Evolutionary conservation across 1,140 invertebrate genomes (phyloP).

Genomic region (Bathynomus jamesi): DNA sequence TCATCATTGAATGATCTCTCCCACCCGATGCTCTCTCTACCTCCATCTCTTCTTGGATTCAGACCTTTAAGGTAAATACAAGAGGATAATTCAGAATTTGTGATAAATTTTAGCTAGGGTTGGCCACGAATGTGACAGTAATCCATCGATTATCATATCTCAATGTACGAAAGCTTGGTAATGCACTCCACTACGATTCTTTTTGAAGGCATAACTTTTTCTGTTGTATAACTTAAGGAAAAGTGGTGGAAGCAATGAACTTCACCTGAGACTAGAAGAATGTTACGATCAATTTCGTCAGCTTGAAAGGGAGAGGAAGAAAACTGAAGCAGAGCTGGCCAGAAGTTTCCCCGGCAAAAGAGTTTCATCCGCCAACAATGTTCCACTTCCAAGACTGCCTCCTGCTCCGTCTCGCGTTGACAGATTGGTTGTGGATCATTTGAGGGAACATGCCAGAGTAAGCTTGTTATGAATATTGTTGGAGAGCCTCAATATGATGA

Average conservation of each 20-base stretch:
- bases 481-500: no score
- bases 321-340: constrained; percentile 73
- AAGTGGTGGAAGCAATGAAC: neutral
- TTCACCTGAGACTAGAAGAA: constrained; percentile 56
- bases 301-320: constrained; percentile 73
- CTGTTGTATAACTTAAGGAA: no score
- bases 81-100: no score
- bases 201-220: no score
- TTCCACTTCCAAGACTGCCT: constrained; percentile 67
- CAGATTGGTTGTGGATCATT: constrained; percentile 71
- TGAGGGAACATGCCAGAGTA: constrained; percentile 65
- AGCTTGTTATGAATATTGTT: no score
- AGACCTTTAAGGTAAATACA: constrained; percentile 25
- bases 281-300: constrained; percentile 75
- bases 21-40: constrained; percentile 25
- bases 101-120: no score
- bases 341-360: constrained; percentile 70
- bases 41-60: constrained; percentile 26
- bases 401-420: constrained; percentile 74
- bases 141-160: no score
- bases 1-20: constrained; percentile 19
- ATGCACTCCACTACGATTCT: no score
- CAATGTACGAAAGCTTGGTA: no score
- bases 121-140: no score
- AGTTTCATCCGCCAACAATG: constrained; percentile 71